These are phyloP conservation scores for Invenusta paracnida DNA, from an alignment of 2,888 invertebrate genomes.

Conservation along the genomic window DNA sequence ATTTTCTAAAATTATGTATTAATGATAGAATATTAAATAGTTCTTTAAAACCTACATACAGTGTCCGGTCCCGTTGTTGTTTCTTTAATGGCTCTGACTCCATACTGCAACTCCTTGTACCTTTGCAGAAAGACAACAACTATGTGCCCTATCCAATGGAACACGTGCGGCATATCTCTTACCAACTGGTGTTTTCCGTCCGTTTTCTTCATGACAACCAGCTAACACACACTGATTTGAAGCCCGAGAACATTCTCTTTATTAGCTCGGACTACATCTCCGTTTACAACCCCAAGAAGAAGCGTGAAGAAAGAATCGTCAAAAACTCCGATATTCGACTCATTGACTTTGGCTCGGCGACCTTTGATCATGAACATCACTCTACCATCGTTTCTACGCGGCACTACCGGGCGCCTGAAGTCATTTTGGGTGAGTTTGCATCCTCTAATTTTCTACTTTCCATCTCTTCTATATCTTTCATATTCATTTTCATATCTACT, in stretches of 20 bases:
- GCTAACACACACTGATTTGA: constrained; percentile 96
- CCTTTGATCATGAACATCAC: constrained; percentile 99
- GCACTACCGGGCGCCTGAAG: constrained; percentile 97
- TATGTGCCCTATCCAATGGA: no score
- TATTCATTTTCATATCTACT: no score
- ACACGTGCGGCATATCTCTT: no score
- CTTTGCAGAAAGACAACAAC: no score
- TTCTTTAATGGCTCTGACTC: no score
- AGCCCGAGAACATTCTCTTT: constrained; percentile 97
- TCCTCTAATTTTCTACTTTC: no score
- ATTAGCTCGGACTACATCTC: constrained; percentile 61
- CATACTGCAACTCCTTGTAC: no score
- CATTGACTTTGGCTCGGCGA: constrained; percentile 98
- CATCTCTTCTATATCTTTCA: no score
- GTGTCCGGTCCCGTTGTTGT: no score
- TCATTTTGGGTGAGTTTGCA: constrained; percentile 69
- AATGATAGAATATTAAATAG: no score
- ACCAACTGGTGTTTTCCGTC: constrained; percentile 72
- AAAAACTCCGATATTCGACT: constrained; percentile 69
- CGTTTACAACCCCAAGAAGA: constrained; percentile 8
- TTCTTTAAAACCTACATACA: no score
- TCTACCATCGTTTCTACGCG: constrained; percentile 97
- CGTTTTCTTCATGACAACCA: constrained; percentile 78
- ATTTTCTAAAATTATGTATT: no score
- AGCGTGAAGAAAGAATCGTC: constrained; percentile 29